These are phyloP conservation scores for Pantherophis alleghaniensis DNA, from an alignment of 2,797 vertebrate genomes.

Conservation along the genomic window DNA sequence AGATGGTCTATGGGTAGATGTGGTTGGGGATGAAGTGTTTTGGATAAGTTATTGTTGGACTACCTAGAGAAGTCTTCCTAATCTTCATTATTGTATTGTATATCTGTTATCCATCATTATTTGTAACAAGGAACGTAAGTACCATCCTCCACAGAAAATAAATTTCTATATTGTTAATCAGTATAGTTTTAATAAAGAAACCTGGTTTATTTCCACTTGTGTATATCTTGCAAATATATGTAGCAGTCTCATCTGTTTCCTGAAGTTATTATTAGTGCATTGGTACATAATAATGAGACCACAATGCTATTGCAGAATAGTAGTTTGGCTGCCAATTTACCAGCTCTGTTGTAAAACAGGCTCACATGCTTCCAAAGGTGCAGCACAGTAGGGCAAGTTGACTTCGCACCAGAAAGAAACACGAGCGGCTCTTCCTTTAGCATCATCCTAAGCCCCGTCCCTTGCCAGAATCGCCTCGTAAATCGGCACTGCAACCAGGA, in stretches of 20 bases:
- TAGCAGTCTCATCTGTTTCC: neutral
- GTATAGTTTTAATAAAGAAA: neutral
- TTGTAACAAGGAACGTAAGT: neutral
- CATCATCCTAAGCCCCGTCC: neutral
- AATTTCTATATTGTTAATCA: neutral
- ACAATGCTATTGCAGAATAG: neutral
- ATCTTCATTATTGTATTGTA: neutral
- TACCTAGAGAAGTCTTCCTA: neutral
- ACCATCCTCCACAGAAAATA: neutral
- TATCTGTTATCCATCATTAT: neutral
- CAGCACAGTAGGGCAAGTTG: neutral
- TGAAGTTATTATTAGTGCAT: neutral
- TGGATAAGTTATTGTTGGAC: neutral
- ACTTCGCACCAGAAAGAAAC: neutral
- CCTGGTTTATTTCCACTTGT: neutral
- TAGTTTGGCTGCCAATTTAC: neutral
- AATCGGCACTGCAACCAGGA: neutral
- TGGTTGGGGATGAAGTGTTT: neutral
- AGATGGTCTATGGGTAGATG: neutral
- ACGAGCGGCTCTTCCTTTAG: rapidly evolving
- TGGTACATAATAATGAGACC: neutral
- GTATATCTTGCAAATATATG: neutral
- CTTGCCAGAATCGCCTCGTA: neutral
- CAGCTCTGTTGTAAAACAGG: neutral
- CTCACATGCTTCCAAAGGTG: neutral